A percentile compares a stretch with the other conserved stretches of the same genome.
Conservation (phyloP, 2,797 vertebrate species). For the Graptemys geographica region DNA sequence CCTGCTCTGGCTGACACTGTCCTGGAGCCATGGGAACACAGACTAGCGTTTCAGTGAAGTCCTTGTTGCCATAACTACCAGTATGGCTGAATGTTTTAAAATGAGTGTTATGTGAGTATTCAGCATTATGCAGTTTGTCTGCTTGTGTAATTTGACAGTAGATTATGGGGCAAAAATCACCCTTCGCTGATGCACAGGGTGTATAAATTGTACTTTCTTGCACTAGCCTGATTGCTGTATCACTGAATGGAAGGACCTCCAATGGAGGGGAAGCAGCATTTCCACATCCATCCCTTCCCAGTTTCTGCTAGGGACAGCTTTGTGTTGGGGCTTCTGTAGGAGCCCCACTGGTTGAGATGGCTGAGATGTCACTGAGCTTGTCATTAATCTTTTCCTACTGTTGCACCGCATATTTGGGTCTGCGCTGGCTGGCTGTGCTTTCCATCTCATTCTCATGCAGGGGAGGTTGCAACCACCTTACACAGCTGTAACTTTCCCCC, state of each 20-base stretch:
- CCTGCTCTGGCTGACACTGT: background rate
- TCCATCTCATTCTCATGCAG: accelerated
- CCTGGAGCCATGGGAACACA: background rate
- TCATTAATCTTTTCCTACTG: background rate
- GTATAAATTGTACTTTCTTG: background rate
- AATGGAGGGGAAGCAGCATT: background rate
- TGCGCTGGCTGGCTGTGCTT: background rate
- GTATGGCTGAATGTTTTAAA: background rate
- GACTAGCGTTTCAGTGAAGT: background rate
- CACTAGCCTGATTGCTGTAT: background rate
- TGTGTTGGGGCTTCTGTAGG: background rate
- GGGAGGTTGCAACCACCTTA: background rate
- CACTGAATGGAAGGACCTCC: background rate
- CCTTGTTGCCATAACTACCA: background rate
- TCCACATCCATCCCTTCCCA: background rate
- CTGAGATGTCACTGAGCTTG: background rate
- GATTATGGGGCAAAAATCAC: background rate
- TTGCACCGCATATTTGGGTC: background rate
- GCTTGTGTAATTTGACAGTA: background rate
- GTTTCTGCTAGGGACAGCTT: background rate
- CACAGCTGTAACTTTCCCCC: background rate
- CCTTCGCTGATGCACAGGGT: background rate
- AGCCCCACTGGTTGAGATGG: background rate
- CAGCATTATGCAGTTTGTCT: background rate
- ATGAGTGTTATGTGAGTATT: background rate